Percentiles rank a stretch among this genome's conserved stretches.
Evolutionary conservation across 2,113 vertebrate species (phyloP).

Genomic region (Muntiacus reevesi): DNA sequence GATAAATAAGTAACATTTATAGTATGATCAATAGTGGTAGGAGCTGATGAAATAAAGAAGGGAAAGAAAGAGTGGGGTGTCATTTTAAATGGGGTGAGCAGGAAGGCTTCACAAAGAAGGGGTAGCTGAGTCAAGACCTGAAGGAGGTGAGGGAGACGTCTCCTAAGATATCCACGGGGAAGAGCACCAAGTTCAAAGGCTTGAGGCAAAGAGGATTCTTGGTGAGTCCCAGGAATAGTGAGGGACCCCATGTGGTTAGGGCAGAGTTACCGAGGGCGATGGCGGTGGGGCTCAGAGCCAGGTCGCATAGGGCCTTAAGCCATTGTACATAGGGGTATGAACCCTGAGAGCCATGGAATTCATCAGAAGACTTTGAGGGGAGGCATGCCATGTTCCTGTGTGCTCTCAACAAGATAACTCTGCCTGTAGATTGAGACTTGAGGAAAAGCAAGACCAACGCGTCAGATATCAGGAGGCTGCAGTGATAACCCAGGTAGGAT

Average conservation of each 20-base stretch:
- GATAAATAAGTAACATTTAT: background rate
- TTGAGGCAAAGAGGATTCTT: background rate
- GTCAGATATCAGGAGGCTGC: background rate
- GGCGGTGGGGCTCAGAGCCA: background rate
- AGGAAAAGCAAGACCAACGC: background rate
- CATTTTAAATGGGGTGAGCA: background rate
- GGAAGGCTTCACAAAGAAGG: background rate
- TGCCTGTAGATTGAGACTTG: background rate
- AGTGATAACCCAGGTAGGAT: background rate
- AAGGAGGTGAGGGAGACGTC: background rate
- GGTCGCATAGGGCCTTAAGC: background rate
- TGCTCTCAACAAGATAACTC: background rate
- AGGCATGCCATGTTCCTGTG: background rate
- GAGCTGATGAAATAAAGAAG: background rate
- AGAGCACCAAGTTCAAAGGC: background rate
- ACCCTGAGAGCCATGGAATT: background rate
- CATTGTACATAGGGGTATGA: background rate
- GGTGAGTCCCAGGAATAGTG: background rate
- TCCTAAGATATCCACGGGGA: background rate
- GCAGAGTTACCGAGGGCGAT: background rate
- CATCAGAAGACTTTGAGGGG: background rate
- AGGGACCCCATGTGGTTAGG: background rate
- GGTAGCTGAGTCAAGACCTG: background rate
- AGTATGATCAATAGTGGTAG: background rate
- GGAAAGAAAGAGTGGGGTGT: background rate